Base-by-base conservation (phyloP, 2,888 invertebrate genomes). In the Sylvicola cinctus region DNA sequence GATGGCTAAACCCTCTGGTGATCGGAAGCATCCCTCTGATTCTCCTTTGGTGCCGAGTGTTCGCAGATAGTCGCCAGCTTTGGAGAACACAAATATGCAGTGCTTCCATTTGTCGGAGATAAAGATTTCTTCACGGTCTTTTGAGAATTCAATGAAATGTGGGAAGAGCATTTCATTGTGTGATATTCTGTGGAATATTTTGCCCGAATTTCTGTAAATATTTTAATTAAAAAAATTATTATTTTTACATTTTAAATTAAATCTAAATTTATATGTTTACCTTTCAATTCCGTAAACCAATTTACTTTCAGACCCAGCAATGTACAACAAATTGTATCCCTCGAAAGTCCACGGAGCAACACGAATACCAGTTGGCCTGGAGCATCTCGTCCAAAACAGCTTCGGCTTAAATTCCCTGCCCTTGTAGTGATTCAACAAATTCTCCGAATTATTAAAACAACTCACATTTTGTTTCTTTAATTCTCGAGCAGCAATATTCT, bases 1-100 rank as follows among this genome's bases (percentile, higher is more conserved):
- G 0, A 63, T 51, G 3, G 74, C 70, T 35, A 81, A 65, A 25
- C 81, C 81, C 58, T 80, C 78, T 0, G 81, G 81, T 16, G 74
- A 72, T 14, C 69, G 60, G 45, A 83, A 65, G 50, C 65, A 65
- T 2, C 70, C 70, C 7, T 63, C 56, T 3, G 64, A 62, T 23
- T 65, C 65, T 15, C 78, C 78, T 47, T 74, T 75, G 37, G 63
- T 64, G 2, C 76, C 73, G 34, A 80, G 60, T 8, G 61, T 59
- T 29, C 70, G 52, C 7, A 70, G 43, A 44, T 70, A 68, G 14
- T 61, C 60, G 1, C 75, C 74, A 4, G 66, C 65, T 34, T 63
- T 66, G 28, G 69, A 66, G 49, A 78, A 77, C 2, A 75, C 70
- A 50, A 73, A 71, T 23, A 74, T 56, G 45, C 72, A 72, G 44